phyloP scores from a whole-genome alignment of 2,797 vertebrate genomes.

The Salmo trutta region DNA sequence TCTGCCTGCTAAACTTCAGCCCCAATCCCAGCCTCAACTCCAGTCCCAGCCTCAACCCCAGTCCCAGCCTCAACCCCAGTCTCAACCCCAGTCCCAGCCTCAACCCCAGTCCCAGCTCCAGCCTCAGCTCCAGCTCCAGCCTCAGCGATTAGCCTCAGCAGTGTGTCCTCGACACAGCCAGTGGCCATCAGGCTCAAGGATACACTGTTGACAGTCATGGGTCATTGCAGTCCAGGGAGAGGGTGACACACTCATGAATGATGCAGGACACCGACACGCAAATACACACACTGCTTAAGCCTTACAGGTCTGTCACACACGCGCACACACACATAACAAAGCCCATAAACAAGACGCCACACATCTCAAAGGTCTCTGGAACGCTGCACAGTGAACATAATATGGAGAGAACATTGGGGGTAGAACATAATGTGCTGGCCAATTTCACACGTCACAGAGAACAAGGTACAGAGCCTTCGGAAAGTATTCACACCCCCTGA shows the following conservation, averaged over 20 bases:
- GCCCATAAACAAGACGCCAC: not conserved
- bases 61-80: not conserved
- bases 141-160: not conserved
- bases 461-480: not conserved
- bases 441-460: conserved; percentile 24
- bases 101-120: not conserved
- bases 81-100: too few species aligned
- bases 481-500: too few species aligned
- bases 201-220: conserved; percentile 66
- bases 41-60: too few species aligned
- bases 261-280: conserved; percentile 58
- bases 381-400: not conserved
- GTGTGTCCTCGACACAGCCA: conserved; percentile 46
- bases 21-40: not conserved
- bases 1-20: not conserved
- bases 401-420: not conserved
- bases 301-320: conserved; percentile 4
- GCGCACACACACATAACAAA: conserved; percentile 8
- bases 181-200: conserved; percentile 61
- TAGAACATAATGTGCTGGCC: not conserved
- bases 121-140: not conserved
- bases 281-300: conserved; percentile 11
- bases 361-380: conserved; percentile 2
- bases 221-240: conserved; percentile 62
- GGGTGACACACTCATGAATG: conserved; percentile 70